These are phyloP conservation scores for Yponomeuta evonymella DNA, from an alignment of 2,888 invertebrate genomes.

Conservation along the genomic window DNA sequence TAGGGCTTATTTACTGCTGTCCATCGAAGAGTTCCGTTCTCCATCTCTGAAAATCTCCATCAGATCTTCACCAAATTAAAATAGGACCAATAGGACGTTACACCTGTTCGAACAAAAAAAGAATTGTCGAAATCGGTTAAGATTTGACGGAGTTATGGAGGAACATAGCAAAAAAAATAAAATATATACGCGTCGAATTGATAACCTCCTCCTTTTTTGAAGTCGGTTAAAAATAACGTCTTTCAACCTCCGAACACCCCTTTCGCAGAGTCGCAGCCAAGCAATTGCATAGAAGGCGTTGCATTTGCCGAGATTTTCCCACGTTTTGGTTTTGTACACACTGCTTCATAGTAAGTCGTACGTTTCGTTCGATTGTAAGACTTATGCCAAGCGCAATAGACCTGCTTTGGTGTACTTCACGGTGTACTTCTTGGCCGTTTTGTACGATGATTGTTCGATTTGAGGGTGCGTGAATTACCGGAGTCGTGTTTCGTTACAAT, in stretches of 20 bases:
- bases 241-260: neutral
- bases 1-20: too few species aligned
- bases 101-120: too few species aligned
- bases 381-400: neutral
- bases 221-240: neutral
- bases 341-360: neutral
- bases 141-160: too few species aligned
- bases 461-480: neutral
- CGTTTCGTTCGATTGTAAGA: neutral
- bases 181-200: too few species aligned
- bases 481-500: neutral
- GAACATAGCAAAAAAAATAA: too few species aligned
- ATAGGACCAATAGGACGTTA: too few species aligned
- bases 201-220: too few species aligned
- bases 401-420: neutral
- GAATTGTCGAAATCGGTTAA: too few species aligned
- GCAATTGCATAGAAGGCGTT: neutral
- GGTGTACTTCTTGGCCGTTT: neutral
- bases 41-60: too few species aligned
- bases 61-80: too few species aligned
- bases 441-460: neutral
- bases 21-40: too few species aligned
- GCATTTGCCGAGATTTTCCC: neutral
- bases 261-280: neutral
- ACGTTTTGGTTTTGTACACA: neutral